phyloP scores from a whole-genome alignment of 2,797 vertebrate species.

The Sebastiscus albofasciatus region DNA sequence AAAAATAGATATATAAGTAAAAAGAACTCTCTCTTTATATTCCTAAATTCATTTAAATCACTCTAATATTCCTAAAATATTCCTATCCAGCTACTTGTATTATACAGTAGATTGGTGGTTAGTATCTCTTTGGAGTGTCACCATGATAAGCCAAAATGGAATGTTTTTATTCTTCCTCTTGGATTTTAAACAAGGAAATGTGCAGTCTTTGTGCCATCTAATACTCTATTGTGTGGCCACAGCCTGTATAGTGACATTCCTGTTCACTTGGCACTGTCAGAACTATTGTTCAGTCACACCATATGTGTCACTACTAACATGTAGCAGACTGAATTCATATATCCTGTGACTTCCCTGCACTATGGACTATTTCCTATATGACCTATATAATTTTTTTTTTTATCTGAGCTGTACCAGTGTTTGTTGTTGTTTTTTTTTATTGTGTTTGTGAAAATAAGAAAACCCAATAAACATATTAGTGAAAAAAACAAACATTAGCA shows the following conservation, averaged over 20 bases:
- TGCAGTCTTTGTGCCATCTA: too few species aligned
- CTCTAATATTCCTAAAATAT: neutral
- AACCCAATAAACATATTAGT: too few species aligned
- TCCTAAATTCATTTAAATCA: neutral
- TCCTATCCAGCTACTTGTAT: neutral
- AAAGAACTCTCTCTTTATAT: neutral
- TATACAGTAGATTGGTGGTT: neutral
- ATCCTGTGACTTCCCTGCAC: too few species aligned
- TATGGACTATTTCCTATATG: too few species aligned
- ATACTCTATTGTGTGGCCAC: neutral
- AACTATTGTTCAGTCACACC: neutral
- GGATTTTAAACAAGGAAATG: neutral
- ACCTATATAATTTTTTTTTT: too few species aligned
- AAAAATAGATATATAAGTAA: too few species aligned
- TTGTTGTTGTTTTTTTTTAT: too few species aligned
- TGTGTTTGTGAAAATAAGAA: too few species aligned
- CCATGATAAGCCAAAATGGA: neutral
- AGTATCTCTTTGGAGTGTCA: neutral
- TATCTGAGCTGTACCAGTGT: too few species aligned
- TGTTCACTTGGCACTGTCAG: slow-evolving; percentile 1
- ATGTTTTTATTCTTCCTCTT: neutral
- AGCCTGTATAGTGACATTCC: neutral
- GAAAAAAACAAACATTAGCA: neutral
- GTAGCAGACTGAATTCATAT: neutral
- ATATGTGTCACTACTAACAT: slow-evolving; percentile 11